Evolutionary conservation across 1,140 invertebrate genomes (phyloP).

Genomic region (Pseudoatta argentina): DNA sequence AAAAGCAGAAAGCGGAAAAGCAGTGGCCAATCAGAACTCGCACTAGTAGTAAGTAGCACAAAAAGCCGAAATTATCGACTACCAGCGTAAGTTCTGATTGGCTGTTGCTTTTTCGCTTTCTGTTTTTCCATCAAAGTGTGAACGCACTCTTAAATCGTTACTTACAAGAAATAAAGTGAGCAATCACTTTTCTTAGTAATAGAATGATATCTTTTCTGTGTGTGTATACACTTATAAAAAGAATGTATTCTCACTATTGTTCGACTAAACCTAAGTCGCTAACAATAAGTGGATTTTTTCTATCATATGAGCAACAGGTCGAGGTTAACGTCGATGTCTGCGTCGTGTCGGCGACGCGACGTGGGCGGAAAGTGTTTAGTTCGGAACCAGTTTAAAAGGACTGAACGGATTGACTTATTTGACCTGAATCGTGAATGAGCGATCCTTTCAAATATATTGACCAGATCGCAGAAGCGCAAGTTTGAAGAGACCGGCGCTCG

Average conservation of each 20-base stretch:
- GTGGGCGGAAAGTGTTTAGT: slow-evolving; percentile 24
- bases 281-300: slow-evolving; percentile 6
- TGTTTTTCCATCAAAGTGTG: no score
- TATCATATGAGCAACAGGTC: slow-evolving; percentile 52
- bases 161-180: no score
- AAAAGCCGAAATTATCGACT: no score
- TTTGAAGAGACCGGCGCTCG: slow-evolving; percentile 50
- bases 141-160: no score
- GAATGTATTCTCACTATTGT: neutral
- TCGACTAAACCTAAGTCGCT: slow-evolving; percentile 1
- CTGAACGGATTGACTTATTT: neutral
- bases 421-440: neutral
- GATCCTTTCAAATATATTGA: slow-evolving; percentile 19
- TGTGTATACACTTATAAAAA: neutral
- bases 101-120: no score
- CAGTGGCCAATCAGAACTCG: no score
- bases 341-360: neutral
- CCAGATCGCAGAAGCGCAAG: slow-evolving; percentile 12
- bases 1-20: no score
- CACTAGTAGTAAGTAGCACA: no score
- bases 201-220: no score
- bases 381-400: neutral
- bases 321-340: slow-evolving; percentile 35
- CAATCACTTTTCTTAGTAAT: no score
- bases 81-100: no score